Conservation (phyloP, 2,113 vertebrate genomes). For the Epinephelus cyanopodus region DNA sequence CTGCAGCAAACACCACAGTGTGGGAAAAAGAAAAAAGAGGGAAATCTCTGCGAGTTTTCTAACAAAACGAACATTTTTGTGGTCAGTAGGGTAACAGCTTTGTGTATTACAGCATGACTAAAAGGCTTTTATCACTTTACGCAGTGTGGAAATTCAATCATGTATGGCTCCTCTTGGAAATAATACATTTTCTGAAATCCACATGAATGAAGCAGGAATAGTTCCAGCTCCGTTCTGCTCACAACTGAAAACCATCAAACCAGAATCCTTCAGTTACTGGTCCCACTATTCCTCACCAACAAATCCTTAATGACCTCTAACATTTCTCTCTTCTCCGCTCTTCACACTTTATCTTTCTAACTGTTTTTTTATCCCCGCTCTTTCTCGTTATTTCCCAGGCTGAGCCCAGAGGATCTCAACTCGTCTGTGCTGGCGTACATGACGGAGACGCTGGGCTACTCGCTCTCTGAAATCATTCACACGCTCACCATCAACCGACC, state of each 20-base stretch:
- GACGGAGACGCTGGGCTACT: constrained; percentile 83
- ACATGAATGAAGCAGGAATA: constrained; percentile 38
- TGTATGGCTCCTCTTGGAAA: constrained; percentile 49
- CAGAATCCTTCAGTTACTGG: constrained; percentile 10
- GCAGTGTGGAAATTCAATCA: constrained; percentile 73
- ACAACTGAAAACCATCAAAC: neutral
- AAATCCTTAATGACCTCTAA: constrained; percentile 7
- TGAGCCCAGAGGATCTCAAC: constrained; percentile 84
- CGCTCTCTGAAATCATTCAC: constrained; percentile 83
- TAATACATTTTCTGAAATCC: constrained; percentile 53
- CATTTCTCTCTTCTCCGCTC: neutral
- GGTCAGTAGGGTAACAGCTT: constrained; percentile 58
- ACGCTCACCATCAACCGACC: constrained; percentile 86
- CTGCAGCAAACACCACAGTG: constrained; percentile 44
- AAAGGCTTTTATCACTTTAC: constrained; percentile 70
- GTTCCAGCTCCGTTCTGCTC: constrained; percentile 22
- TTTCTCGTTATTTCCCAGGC: constrained; percentile 67
- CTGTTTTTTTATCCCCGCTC: neutral
- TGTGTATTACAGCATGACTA: constrained; percentile 54
- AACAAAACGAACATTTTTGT: constrained; percentile 65
- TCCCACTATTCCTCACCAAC: constrained; percentile 6
- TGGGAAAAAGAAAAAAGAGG: constrained; percentile 21
- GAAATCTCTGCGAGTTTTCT: constrained; percentile 53
- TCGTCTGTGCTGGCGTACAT: constrained; percentile 85
- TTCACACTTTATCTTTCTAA: neutral